Evolutionary conservation across 1,140 invertebrate species (phyloP).

Genomic region (Ceratitis capitata): DNA sequence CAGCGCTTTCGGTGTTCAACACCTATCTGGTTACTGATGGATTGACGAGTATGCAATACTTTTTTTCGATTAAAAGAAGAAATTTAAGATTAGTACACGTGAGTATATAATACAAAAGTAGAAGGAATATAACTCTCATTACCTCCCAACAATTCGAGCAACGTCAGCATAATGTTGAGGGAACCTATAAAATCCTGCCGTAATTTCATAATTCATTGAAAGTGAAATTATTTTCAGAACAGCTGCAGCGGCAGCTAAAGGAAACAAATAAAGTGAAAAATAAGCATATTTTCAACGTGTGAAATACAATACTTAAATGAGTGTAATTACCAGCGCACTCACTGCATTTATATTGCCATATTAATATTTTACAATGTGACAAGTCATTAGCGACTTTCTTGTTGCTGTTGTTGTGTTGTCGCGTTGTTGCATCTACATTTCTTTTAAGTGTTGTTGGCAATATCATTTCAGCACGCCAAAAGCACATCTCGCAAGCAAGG

Average conservation of each 20-base stretch:
- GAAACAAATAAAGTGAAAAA: neutral
- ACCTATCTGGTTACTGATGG: too few relatives aligned
- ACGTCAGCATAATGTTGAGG: too few relatives aligned
- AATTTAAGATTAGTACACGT: too few relatives aligned
- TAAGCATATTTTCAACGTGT: neutral
- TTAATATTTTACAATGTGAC: neutral
- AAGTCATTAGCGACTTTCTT: neutral
- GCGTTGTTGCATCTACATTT: neutral
- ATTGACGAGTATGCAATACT: too few relatives aligned
- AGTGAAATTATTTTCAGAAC: neutral
- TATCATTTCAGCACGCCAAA: neutral
- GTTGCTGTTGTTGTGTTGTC: neutral
- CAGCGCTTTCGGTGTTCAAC: too few relatives aligned
- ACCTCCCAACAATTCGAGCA: too few relatives aligned
- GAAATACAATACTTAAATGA: neutral
- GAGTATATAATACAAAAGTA: too few relatives aligned
- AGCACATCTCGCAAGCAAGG: constrained; percentile 14
- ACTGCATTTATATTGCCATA: neutral
- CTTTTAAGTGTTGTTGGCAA: neutral
- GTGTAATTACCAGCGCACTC: neutral
- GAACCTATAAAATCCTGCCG: too few relatives aligned
- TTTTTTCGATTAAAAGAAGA: too few relatives aligned
- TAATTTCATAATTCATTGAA: neutral
- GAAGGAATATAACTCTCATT: too few relatives aligned
- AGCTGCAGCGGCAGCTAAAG: neutral